Evolutionary conservation across 2,113 vertebrate species (phyloP).

Genomic region (Oryzias curvinotus): DNA sequence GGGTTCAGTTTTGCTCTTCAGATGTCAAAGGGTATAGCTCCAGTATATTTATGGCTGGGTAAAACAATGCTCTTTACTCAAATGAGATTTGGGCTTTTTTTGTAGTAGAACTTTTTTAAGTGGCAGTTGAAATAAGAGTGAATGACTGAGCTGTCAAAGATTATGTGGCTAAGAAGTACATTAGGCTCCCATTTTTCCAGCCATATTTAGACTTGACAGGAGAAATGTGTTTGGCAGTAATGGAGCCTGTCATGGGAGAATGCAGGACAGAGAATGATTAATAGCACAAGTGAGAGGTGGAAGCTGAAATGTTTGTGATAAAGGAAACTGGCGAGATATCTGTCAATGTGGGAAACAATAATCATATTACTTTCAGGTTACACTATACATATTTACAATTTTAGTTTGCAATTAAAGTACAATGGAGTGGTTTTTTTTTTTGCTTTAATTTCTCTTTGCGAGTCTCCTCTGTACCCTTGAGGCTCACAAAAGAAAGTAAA

Average conservation of each 20-base stretch:
- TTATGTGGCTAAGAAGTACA: conserved; percentile 44
- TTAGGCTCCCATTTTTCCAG: conserved; percentile 45
- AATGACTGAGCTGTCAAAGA: conserved; percentile 49
- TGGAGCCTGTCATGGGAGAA: conserved; percentile 42
- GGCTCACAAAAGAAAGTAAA: conserved; percentile 36
- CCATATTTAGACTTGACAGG: conserved; percentile 41
- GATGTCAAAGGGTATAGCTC: too few relatives aligned
- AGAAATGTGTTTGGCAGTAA: conserved; percentile 50
- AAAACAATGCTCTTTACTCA: too few relatives aligned
- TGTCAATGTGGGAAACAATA: background rate
- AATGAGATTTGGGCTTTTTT: too few relatives aligned
- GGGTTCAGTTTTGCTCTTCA: too few relatives aligned
- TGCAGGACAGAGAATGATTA: conserved; percentile 25
- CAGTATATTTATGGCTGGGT: too few relatives aligned
- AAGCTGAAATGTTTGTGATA: conserved; percentile 22
- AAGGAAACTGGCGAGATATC: conserved; percentile 5
- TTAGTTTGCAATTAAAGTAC: background rate
- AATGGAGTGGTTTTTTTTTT: conserved; percentile 8
- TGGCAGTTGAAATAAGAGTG: conserved; percentile 37
- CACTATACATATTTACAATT: background rate
- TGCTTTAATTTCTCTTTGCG: conserved; percentile 24
- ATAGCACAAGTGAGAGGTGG: conserved; percentile 8
- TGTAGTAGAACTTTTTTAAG: too few relatives aligned
- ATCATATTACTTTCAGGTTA: background rate
- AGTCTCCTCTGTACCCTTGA: conserved; percentile 16